Conservation (phyloP, 2,888 invertebrate genomes). For the Diarsia dahlii region DNA sequence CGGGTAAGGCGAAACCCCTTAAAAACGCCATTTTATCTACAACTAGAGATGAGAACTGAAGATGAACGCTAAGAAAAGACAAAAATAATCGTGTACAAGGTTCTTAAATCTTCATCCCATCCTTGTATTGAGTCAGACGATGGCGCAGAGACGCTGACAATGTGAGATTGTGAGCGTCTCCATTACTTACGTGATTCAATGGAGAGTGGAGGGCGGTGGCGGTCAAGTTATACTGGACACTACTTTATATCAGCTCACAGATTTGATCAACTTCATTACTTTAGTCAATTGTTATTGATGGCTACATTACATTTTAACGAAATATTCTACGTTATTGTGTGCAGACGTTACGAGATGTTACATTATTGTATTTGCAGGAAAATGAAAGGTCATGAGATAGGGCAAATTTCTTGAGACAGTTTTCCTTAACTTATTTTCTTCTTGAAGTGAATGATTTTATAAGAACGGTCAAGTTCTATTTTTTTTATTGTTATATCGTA, state of each 20-base stretch:
- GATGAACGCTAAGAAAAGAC: neutral
- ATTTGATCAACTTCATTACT: slow-evolving; percentile 54
- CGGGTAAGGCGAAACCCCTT: neutral
- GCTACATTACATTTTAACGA: neutral
- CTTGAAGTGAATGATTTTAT: neutral
- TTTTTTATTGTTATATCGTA: neutral
- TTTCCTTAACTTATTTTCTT: neutral
- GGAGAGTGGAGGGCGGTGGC: slow-evolving; percentile 25
- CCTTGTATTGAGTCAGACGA: neutral
- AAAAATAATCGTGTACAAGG: neutral
- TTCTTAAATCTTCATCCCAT: neutral
- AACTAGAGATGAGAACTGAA: no score
- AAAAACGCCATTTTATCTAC: neutral
- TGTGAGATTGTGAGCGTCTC: slow-evolving; percentile 61
- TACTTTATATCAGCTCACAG: slow-evolving; percentile 15
- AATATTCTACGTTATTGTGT: slow-evolving; percentile 5
- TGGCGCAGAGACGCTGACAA: slow-evolving; percentile 37
- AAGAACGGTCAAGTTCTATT: neutral
- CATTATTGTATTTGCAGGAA: neutral
- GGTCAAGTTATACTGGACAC: slow-evolving; percentile 34
- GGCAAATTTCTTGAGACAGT: neutral
- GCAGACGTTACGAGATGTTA: neutral
- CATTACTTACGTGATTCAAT: slow-evolving; percentile 68
- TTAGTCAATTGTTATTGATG: slow-evolving; percentile 47
- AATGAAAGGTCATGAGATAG: neutral